Percentiles rank a stretch among this genome's conserved stretches.
These are phyloP conservation scores for Platalea minor DNA, from an alignment of 2,797 vertebrate species.

Conservation along the genomic window DNA sequence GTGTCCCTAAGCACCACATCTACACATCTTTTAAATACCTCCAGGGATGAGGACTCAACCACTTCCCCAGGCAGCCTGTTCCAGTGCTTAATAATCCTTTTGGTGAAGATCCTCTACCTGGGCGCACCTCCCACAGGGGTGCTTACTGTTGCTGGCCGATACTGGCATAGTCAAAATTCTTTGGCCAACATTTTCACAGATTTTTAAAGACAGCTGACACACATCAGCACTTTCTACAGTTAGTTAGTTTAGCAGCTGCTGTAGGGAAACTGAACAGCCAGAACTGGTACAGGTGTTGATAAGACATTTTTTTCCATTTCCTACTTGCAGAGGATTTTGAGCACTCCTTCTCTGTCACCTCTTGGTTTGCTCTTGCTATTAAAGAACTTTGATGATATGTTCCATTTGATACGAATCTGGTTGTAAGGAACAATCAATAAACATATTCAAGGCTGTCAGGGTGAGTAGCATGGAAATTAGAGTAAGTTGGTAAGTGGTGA, in stretches of 20 bases:
- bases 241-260: neutral
- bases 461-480: neutral
- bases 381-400: neutral
- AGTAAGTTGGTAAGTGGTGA: neutral
- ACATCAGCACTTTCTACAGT: neutral
- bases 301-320: neutral
- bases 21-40: too few relatives aligned
- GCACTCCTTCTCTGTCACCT: neutral
- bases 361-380: neutral
- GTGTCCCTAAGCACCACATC: too few relatives aligned
- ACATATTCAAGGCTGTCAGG: neutral
- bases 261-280: neutral
- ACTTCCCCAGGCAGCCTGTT: too few relatives aligned
- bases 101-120: too few relatives aligned
- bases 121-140: too few relatives aligned
- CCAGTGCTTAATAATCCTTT: too few relatives aligned
- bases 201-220: neutral
- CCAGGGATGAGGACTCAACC: too few relatives aligned
- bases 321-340: neutral
- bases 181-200: neutral
- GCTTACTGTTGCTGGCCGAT: too few relatives aligned
- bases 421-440: neutral
- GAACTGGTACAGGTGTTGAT: neutral
- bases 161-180: neutral
- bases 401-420: neutral